Percentiles rank a stretch among this genome's conserved stretches.
These are phyloP conservation scores for Alosa alosa DNA, from an alignment of 2,113 vertebrate genomes.

Conservation along the genomic window DNA sequence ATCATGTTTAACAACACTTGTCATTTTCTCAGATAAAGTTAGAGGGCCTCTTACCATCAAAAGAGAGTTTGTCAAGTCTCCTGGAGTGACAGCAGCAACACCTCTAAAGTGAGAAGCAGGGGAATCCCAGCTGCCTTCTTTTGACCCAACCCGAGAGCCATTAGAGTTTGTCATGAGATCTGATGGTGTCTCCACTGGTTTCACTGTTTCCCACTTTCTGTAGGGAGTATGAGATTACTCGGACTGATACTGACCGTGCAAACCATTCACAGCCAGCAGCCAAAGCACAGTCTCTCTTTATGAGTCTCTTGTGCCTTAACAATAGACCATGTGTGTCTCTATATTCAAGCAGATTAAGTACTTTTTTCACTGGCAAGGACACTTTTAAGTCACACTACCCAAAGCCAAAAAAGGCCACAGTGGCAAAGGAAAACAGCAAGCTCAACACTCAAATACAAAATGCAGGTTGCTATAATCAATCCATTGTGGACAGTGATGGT, in stretches of 20 bases:
- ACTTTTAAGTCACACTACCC: not conserved
- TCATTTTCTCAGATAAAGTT: not conserved
- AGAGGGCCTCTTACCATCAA: not conserved
- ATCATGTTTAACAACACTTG: not conserved
- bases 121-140: not conserved
- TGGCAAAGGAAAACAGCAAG: not conserved
- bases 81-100: not conserved
- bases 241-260: not conserved
- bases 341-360: not conserved
- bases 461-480: not conserved
- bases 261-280: not conserved
- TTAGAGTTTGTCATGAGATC: not conserved
- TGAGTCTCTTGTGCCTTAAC: not conserved
- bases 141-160: not conserved
- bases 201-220: not conserved
- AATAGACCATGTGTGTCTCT: not conserved
- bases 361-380: conserved; percentile 8
- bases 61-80: not conserved
- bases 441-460: not conserved
- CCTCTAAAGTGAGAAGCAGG: not conserved
- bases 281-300: conserved; percentile 8
- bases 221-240: conserved; percentile 1
- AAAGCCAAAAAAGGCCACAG: not conserved
- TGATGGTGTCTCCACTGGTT: not conserved
- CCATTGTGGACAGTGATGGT: not conserved